A percentile compares a stretch with the other conserved stretches of the same genome.
These are phyloP conservation scores for Hoplias malabaricus DNA, from an alignment of 2,113 vertebrate genomes.

Conservation along the genomic window DNA sequence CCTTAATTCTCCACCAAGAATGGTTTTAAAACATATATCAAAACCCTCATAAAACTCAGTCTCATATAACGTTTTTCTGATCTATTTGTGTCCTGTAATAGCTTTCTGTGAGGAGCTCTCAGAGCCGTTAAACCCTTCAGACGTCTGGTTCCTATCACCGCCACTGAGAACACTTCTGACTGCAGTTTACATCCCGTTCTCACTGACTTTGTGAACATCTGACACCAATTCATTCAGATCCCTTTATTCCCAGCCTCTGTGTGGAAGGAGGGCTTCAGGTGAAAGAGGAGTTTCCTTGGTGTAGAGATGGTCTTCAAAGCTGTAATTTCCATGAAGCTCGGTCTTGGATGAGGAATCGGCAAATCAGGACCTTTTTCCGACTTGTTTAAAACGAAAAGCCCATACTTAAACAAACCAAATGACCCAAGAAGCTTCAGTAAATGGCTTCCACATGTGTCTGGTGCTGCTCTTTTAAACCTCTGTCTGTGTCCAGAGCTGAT, in stretches of 20 bases:
- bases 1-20: too few species aligned
- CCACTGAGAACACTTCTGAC: too few species aligned
- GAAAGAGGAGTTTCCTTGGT: conserved; percentile 10
- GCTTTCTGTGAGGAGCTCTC: too few species aligned
- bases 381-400: conserved; percentile 29
- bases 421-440: conserved; percentile 4
- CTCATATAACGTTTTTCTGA: too few species aligned
- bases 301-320: conserved; percentile 33
- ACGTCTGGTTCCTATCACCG: too few species aligned
- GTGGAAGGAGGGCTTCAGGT: neutral
- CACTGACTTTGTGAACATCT: too few species aligned
- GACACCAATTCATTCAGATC: too few species aligned
- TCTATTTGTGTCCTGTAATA: too few species aligned
- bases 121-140: too few species aligned
- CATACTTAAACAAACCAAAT: conserved; percentile 37
- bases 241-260: neutral
- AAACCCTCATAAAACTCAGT: too few species aligned
- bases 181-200: too few species aligned
- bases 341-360: conserved; percentile 11
- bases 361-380: conserved; percentile 18
- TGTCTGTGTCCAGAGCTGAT: conserved; percentile 17
- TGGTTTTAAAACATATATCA: too few species aligned
- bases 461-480: conserved; percentile 30
- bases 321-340: conserved; percentile 34
- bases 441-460: conserved; percentile 48